These are phyloP conservation scores for Notoglanidium macrostoma DNA, from an alignment of 2,797 vertebrate species.

Conservation along the genomic window DNA sequence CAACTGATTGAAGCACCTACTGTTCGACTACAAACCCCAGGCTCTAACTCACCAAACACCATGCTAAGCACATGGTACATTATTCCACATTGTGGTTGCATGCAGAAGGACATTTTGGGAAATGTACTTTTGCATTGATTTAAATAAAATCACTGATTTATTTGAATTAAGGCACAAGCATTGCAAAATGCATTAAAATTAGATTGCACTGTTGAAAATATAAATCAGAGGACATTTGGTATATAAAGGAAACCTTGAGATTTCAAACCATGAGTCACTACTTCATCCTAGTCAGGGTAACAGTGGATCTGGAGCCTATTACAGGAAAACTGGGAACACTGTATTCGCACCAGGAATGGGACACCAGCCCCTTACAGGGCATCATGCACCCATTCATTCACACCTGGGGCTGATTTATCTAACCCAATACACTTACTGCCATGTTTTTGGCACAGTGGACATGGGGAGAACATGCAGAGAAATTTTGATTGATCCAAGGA, in stretches of 20 bases:
- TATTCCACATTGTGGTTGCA: not conserved
- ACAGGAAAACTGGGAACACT: not conserved
- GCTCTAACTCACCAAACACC: not conserved
- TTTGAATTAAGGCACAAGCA: not conserved
- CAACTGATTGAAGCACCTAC: conserved; percentile 47
- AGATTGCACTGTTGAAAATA: not conserved
- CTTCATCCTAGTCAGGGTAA: not conserved
- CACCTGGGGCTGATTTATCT: not conserved
- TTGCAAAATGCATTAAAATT: not conserved
- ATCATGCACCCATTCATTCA: not conserved
- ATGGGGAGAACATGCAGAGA: not conserved
- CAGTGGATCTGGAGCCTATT: not conserved
- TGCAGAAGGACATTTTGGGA: not conserved
- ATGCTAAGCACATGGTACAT: not conserved
- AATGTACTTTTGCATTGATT: not conserved
- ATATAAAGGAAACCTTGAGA: not conserved
- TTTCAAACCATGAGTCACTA: not conserved
- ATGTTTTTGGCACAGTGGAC: not conserved
- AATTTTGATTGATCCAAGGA: not conserved
- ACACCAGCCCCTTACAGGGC: not conserved
- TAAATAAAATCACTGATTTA: not conserved
- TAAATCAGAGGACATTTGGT: not conserved
- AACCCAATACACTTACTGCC: not conserved
- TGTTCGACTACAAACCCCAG: not conserved
- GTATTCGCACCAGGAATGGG: not conserved